Base-by-base conservation (phyloP, 2,888 invertebrate genomes). In the Anticlea derivata region DNA sequence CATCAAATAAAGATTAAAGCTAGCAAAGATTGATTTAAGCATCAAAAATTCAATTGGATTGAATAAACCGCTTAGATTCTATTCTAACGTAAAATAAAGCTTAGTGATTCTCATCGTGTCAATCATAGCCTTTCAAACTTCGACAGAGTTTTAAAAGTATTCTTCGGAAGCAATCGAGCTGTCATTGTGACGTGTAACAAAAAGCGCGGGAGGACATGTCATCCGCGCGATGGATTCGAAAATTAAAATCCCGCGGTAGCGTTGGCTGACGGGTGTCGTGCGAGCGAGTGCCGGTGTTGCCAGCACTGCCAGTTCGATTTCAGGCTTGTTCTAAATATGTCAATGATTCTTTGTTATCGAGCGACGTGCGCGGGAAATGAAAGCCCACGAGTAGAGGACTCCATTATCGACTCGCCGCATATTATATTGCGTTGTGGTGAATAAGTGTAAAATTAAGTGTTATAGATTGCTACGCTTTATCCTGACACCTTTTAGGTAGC, bases 261-360 rank as follows among this genome's bases (percentile, higher is more conserved):
- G 75, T 68, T 72, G 75, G 70, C 74, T 86, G 88, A 87, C 88
- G 85, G 83, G 78, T 87, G 87, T 86, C 87, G 77, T 66, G 73
- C 68, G 46, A 50, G 66, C 67, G 60, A 63, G 63, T 57, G 67
- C 65, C 69, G 70, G 69, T 60, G 61, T 39, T 51, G 54, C 46
- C 62, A 55, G 64, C 64, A 68, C 63, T 75, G 74, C 75, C 77
- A 75, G 78, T 78, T 86, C 87, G 87, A 83, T 88, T 90, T 88
- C 88, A 89, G 89, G 89, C 88, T 87, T 87, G 90, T 88, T 90
- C 90, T 90, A 90, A 90, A 90, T 89, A 88, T 87, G 89, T 88
- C 90, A 86, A 75, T 84, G 85, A 74, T 83, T 86, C 89, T 89
- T 90, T 89, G 90, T 89, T 86, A 87, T 86, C 86, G 77, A 63